Conservation (phyloP, 2,113 vertebrate genomes). For the Datnioides undecimradiatus region DNA sequence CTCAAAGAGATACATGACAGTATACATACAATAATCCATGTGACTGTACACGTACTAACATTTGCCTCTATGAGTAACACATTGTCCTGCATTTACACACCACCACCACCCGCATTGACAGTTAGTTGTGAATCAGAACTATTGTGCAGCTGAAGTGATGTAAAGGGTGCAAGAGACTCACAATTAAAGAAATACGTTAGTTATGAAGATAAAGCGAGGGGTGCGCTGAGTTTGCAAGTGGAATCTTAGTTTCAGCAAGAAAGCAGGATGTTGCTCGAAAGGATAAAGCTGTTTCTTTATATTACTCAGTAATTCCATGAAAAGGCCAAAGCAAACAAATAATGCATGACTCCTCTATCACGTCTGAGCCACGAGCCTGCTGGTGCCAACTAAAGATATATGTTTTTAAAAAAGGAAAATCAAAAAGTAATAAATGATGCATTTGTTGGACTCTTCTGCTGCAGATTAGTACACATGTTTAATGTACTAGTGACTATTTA, state of each 20-base stretch:
- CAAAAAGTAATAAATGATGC: no score
- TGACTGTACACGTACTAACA: background rate
- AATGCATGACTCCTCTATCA: no score
- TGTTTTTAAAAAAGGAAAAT: no score
- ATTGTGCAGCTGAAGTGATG: background rate
- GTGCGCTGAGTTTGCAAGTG: slow-evolving; percentile 4
- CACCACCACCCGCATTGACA: background rate
- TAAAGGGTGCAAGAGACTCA: slow-evolving; percentile 7
- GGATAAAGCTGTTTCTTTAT: background rate
- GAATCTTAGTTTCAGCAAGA: background rate
- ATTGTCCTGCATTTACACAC: slow-evolving; percentile 2
- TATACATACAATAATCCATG: background rate
- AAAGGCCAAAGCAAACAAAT: background rate
- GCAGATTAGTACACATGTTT: background rate
- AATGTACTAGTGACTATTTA: background rate
- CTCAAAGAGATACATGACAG: background rate
- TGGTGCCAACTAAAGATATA: background rate
- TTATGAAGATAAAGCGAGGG: background rate
- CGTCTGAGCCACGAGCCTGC: background rate
- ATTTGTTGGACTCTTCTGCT: no score
- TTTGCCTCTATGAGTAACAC: background rate
- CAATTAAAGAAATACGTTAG: slow-evolving; percentile 22
- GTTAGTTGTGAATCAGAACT: background rate
- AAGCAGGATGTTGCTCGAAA: slow-evolving; percentile 14
- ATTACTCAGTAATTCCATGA: slow-evolving; percentile 4